Evolutionary conservation across 2,797 vertebrate species (phyloP).

Genomic region (Florisuga fusca): DNA sequence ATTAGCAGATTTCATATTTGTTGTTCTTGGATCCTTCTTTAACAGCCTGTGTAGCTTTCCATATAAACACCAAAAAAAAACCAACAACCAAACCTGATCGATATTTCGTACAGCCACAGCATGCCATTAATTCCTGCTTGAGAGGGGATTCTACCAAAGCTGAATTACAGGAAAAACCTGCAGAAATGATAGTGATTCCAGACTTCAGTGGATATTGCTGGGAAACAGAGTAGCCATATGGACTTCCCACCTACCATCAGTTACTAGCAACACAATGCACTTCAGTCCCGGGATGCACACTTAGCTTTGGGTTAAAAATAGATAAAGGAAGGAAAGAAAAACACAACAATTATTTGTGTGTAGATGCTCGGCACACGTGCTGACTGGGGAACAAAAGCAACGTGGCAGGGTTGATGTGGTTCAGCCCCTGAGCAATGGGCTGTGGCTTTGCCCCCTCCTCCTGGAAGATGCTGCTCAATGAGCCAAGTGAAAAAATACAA

Average conservation of each 20-base stretch:
- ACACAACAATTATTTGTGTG: not conserved
- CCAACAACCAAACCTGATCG: not conserved
- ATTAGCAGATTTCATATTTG: not conserved
- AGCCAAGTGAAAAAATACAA: not conserved
- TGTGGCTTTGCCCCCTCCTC: not conserved
- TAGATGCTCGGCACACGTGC: not conserved
- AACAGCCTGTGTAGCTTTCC: not conserved
- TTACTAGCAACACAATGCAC: not conserved
- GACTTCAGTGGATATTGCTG: not conserved
- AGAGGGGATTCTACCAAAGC: not conserved
- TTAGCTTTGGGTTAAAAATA: not conserved
- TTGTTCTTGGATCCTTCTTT: not conserved
- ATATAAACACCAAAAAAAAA: not conserved
- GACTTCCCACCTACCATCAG: not conserved
- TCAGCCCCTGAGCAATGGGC: rapidly evolving
- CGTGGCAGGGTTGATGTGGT: rapidly evolving
- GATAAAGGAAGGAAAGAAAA: not conserved
- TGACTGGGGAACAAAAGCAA: not conserved
- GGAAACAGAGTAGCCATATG: not conserved
- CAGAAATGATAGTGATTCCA: not conserved
- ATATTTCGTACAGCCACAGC: not conserved
- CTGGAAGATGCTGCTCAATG: not conserved
- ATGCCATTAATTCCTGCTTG: not conserved
- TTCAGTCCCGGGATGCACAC: not conserved
- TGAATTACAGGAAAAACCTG: constrained; percentile 30